These are phyloP conservation scores for Condylura cristata DNA, from an alignment of 2,113 vertebrate species.

Conservation along the genomic window DNA sequence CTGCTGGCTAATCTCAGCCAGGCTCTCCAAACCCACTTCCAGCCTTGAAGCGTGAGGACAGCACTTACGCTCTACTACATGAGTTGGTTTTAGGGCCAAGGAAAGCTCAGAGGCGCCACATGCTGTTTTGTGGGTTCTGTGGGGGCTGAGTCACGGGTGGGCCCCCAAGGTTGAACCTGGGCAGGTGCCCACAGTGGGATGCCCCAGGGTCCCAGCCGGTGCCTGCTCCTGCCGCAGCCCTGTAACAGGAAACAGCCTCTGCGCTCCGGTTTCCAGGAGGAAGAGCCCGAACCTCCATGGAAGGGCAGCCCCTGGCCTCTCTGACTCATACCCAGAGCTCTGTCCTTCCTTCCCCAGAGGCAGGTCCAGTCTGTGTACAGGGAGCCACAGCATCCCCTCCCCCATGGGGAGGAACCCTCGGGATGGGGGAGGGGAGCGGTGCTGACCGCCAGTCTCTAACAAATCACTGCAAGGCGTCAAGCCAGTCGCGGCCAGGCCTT, in stretches of 20 bases:
- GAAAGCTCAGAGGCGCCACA: rapidly evolving
- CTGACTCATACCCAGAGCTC: not conserved
- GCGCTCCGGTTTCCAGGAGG: not conserved
- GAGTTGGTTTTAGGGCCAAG: not conserved
- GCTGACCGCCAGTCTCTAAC: not conserved
- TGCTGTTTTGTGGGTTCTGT: not conserved
- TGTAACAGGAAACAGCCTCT: not conserved
- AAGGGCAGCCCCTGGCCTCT: too few relatives aligned
- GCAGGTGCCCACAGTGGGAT: not conserved
- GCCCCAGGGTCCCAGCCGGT: rapidly evolving
- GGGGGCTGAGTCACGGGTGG: not conserved
- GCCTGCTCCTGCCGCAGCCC: not conserved
- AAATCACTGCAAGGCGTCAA: not conserved
- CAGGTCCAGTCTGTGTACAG: not conserved
- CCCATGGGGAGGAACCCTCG: too few relatives aligned
- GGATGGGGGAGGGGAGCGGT: not conserved
- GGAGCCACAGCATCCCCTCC: not conserved
- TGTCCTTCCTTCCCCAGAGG: too few relatives aligned
- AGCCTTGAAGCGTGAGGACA: not conserved
- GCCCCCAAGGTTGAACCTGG: too few relatives aligned
- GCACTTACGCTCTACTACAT: not conserved
- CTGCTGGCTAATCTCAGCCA: not conserved
- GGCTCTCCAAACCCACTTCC: not conserved
- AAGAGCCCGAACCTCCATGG: not conserved
- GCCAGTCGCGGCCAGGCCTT: not conserved